These are phyloP conservation scores for Calliscelio sp. DNA, from an alignment of 2,888 invertebrate genomes.

Conservation along the genomic window DNA sequence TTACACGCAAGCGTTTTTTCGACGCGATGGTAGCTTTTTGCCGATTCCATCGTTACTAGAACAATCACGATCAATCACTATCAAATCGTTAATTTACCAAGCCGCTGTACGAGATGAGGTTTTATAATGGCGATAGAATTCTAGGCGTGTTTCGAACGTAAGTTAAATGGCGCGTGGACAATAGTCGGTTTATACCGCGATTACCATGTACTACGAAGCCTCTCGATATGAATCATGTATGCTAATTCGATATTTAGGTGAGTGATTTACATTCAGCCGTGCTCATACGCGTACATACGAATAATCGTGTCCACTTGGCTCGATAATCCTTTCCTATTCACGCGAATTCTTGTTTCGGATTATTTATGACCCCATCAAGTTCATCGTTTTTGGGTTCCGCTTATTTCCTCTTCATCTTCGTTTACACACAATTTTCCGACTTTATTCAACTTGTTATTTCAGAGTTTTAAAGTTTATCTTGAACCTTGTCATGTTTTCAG, in stretches of 20 bases:
- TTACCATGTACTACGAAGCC: conserved; percentile 54
- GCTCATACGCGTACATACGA: conserved; percentile 27
- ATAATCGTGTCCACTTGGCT: conserved; percentile 45
- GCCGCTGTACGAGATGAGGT: conserved; percentile 39
- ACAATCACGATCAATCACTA: conserved; percentile 66
- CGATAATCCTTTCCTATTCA: conserved; percentile 38
- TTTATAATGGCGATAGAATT: conserved; percentile 61
- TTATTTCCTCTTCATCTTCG: no score
- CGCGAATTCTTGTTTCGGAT: no score
- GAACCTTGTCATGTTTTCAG: no score
- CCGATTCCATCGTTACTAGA: conserved; percentile 44
- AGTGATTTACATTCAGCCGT: conserved; percentile 74
- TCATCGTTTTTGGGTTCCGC: no score
- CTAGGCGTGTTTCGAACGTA: conserved; percentile 66
- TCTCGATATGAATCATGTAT: conserved; percentile 74
- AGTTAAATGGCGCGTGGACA: conserved; percentile 73
- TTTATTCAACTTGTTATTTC: no score
- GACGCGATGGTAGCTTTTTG: conserved; percentile 9
- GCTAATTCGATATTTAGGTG: conserved; percentile 76
- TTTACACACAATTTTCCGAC: no score
- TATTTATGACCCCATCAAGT: no score
- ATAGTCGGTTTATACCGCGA: conserved; percentile 66
- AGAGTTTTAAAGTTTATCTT: no score
- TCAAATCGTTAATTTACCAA: conserved; percentile 65
- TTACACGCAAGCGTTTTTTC: conserved; percentile 10